Percentiles rank a stretch among this genome's conserved stretches.
Evolutionary conservation across 2,888 invertebrate genomes (phyloP).

Genomic region (Ferdinandea cuprea): DNA sequence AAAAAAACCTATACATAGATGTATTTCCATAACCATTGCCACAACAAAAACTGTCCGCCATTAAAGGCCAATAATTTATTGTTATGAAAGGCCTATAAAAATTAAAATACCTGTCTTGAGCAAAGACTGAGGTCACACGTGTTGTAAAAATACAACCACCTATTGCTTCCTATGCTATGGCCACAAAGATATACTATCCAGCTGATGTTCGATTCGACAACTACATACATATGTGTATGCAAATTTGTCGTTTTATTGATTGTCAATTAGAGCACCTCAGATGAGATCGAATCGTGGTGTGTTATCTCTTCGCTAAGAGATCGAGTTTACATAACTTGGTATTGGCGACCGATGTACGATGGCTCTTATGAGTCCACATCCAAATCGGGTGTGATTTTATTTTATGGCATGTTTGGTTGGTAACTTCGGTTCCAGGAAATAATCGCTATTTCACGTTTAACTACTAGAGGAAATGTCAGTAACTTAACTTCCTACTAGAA

Average conservation of each 20-base stretch:
- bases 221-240: no score
- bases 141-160: conserved; percentile 28
- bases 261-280: conserved; percentile 22
- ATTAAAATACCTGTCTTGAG: conserved; percentile 28
- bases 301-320: conserved; percentile 30
- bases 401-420: neutral
- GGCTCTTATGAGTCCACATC: conserved; percentile 13
- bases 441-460: neutral
- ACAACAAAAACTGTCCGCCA: conserved; percentile 14
- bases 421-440: conserved; percentile 22
- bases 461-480: neutral
- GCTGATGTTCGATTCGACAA: conserved; percentile 26
- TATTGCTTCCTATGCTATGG: neutral
- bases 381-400: conserved; percentile 22
- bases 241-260: conserved; percentile 37
- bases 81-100: conserved; percentile 27
- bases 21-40: conserved; percentile 1
- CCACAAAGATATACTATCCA: neutral
- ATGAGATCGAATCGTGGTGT: conserved; percentile 5
- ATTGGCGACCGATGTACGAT: neutral
- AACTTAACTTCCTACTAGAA: neutral
- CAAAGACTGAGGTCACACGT: conserved; percentile 49
- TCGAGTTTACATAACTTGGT: conserved; percentile 36
- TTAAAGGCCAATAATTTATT: conserved; percentile 39
- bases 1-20: neutral